Evolutionary conservation across 2,113 vertebrate genomes (phyloP).

Genomic region (Microtus ochrogaster): DNA sequence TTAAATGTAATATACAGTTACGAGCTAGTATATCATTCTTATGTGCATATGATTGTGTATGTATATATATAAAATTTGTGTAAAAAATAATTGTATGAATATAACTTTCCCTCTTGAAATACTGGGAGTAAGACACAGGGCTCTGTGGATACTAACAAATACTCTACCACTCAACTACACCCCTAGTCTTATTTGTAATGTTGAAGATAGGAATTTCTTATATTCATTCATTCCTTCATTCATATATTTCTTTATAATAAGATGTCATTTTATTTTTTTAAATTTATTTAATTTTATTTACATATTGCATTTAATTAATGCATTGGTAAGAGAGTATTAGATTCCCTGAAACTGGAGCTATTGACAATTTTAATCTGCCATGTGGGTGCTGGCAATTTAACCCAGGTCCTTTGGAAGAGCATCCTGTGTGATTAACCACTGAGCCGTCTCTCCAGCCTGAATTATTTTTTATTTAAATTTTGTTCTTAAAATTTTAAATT

Average conservation of each 20-base stretch:
- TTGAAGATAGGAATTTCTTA: constrained; percentile 9
- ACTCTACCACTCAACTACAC: neutral
- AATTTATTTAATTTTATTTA: neutral
- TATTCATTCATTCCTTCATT: no score
- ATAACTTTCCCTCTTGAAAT: neutral
- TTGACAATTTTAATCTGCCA: neutral
- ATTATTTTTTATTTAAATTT: neutral
- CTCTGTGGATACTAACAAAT: neutral
- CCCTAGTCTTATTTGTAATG: neutral
- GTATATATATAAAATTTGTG: no score
- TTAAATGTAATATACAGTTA: constrained; percentile 5
- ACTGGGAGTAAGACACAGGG: neutral
- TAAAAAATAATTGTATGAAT: neutral
- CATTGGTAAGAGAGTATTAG: neutral
- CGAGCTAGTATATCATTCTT: neutral
- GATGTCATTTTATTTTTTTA: neutral
- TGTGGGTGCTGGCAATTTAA: neutral
- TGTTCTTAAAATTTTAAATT: neutral
- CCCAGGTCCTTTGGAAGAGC: neutral
- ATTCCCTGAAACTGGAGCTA: neutral
- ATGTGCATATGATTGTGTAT: neutral
- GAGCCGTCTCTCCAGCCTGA: neutral
- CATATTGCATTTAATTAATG: neutral
- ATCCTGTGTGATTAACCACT: neutral
- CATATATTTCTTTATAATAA: neutral